Evolutionary conservation across 2,888 invertebrate genomes (phyloP).

Genomic region (Omphaloscelis lunosa): DNA sequence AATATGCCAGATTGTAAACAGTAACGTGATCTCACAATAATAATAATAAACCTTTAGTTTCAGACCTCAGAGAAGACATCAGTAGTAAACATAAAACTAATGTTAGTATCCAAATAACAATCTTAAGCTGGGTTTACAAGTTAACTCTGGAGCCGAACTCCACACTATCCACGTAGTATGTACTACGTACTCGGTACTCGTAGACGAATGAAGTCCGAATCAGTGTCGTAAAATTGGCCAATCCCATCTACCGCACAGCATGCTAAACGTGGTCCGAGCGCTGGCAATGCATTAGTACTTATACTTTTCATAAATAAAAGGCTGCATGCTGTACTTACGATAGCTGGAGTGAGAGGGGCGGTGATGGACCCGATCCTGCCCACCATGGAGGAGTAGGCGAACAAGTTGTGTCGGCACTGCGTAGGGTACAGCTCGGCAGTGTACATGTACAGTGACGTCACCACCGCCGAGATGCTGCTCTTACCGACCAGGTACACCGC

Average conservation of each 20-base stretch:
- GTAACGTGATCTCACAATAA: no score
- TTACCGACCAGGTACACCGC: conserved; percentile 91
- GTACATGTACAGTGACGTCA: conserved; percentile 91
- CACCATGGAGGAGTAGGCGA: conserved; percentile 92
- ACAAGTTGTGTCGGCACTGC: conserved; percentile 91
- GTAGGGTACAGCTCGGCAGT: conserved; percentile 93
- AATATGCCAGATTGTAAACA: no score
- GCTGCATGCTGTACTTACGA: conserved; percentile 81
- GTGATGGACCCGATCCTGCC: conserved; percentile 92
- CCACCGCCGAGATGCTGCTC: conserved; percentile 91
- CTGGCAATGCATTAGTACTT: not conserved
- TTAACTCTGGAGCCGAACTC: no score
- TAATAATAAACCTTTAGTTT: no score
- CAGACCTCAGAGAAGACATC: no score
- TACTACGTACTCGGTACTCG: no score
- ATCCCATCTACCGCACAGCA: not conserved
- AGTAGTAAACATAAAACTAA: no score
- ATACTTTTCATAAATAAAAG: not conserved
- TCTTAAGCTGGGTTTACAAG: no score
- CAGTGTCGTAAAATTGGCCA: not conserved
- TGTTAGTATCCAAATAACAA: no score
- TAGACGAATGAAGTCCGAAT: no score
- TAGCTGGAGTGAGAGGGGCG: conserved; percentile 92
- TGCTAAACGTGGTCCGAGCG: not conserved
- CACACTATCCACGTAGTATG: no score